Evolutionary conservation across 2,113 vertebrate genomes (phyloP).

Genomic region (Craseonycteris thonglongyai): DNA sequence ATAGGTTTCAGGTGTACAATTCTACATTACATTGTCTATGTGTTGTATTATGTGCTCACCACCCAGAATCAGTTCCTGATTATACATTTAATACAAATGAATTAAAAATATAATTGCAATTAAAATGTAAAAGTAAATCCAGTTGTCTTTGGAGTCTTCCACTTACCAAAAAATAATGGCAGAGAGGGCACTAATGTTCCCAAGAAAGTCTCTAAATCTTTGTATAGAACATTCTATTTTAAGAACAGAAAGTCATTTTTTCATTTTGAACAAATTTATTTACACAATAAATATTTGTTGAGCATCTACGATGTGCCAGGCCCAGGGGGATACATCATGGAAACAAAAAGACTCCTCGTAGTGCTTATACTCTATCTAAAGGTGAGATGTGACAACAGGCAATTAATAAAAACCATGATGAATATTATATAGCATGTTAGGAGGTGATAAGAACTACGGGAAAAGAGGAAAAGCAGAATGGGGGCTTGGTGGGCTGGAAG

Average conservation of each 20-base stretch:
- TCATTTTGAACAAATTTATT: background rate
- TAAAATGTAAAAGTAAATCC: background rate
- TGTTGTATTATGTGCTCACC: too few species aligned
- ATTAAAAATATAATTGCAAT: slow-evolving; percentile 9
- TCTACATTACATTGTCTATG: too few species aligned
- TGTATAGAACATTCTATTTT: background rate
- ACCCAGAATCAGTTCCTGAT: too few species aligned
- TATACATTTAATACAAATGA: background rate
- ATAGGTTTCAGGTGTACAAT: too few species aligned
- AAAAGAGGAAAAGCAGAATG: background rate
- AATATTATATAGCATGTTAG: background rate
- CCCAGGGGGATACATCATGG: background rate
- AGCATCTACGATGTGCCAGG: background rate
- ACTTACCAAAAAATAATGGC: background rate
- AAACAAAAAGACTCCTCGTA: background rate
- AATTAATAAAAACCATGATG: background rate
- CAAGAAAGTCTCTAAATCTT: background rate
- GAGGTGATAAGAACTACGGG: background rate
- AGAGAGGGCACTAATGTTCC: background rate
- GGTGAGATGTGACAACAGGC: background rate
- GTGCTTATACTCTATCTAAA: background rate
- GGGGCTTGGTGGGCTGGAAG: background rate
- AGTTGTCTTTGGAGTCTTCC: background rate
- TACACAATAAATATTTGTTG: background rate
- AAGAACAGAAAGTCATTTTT: background rate